These are phyloP conservation scores for Nestor notabilis DNA, from an alignment of 2,113 vertebrate genomes.

Conservation along the genomic window DNA sequence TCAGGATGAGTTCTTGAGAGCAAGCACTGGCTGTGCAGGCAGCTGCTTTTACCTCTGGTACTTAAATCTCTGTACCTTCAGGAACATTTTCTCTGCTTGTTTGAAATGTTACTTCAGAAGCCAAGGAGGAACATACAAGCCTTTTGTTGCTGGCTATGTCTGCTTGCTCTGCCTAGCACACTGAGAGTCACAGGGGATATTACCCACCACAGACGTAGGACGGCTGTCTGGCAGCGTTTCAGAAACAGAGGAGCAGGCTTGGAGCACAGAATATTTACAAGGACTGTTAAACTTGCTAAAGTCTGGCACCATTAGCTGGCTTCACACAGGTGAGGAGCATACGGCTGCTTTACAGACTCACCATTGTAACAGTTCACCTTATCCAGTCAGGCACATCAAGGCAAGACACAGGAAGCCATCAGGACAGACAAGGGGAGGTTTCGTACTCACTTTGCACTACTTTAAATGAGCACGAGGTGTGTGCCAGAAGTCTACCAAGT, in stretches of 20 bases:
- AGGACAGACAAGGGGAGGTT: background rate
- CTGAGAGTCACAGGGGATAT: accelerated
- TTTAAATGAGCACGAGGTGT: background rate
- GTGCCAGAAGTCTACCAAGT: background rate
- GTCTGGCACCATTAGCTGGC: background rate
- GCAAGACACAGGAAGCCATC: background rate
- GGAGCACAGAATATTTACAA: background rate
- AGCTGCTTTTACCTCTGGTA: background rate
- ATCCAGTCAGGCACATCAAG: background rate
- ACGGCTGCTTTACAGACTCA: background rate
- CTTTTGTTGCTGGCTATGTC: background rate
- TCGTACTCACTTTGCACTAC: background rate
- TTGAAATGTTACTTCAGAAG: background rate
- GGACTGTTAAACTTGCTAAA: background rate
- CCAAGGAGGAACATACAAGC: background rate
- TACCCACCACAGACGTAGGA: background rate
- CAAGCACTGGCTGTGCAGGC: accelerated
- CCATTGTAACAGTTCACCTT: accelerated
- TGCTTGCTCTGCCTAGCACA: background rate
- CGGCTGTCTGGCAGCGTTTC: background rate
- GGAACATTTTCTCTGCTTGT: background rate
- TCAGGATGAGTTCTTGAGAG: background rate
- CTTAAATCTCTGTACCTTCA: background rate
- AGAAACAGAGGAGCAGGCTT: background rate
- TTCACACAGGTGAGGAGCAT: background rate